Conservation (phyloP, 2,113 vertebrate species). For the Hipposideros armiger region DNA sequence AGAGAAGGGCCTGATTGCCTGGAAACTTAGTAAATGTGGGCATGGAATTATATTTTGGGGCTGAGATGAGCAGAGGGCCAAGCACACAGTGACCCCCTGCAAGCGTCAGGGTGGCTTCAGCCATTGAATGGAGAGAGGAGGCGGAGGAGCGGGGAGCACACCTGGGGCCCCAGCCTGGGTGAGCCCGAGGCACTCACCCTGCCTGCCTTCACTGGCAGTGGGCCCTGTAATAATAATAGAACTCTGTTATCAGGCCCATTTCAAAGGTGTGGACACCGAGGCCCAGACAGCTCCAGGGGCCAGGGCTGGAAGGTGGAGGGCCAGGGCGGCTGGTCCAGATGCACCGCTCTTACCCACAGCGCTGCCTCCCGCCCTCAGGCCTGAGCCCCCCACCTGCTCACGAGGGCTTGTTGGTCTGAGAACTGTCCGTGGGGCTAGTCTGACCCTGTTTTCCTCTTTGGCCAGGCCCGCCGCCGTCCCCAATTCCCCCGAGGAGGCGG, state of each 20-base stretch:
- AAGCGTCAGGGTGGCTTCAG: not conserved
- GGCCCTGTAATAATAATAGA: rapidly evolving
- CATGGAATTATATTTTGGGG: not conserved
- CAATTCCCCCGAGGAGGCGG: rapidly evolving
- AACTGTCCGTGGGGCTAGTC: not conserved
- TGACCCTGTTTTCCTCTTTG: rapidly evolving
- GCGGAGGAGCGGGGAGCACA: rapidly evolving
- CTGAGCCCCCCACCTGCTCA: not conserved
- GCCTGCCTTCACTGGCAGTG: not conserved
- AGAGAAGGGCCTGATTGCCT: rapidly evolving
- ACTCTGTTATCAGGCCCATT: not conserved
- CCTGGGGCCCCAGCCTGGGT: not conserved
- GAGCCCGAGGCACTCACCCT: no score
- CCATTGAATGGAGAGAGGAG: rapidly evolving
- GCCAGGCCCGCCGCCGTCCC: rapidly evolving
- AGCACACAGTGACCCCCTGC: rapidly evolving
- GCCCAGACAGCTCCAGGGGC: not conserved
- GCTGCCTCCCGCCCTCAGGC: not conserved
- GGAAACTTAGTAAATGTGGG: rapidly evolving
- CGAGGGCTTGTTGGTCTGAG: rapidly evolving
- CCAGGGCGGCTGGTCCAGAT: rapidly evolving
- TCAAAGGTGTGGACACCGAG: not conserved
- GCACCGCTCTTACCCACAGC: rapidly evolving
- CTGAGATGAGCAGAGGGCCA: rapidly evolving
- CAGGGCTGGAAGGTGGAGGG: rapidly evolving